Conservation (phyloP, 1,140 invertebrate genomes). For the Melipona quadrifasciata region DNA sequence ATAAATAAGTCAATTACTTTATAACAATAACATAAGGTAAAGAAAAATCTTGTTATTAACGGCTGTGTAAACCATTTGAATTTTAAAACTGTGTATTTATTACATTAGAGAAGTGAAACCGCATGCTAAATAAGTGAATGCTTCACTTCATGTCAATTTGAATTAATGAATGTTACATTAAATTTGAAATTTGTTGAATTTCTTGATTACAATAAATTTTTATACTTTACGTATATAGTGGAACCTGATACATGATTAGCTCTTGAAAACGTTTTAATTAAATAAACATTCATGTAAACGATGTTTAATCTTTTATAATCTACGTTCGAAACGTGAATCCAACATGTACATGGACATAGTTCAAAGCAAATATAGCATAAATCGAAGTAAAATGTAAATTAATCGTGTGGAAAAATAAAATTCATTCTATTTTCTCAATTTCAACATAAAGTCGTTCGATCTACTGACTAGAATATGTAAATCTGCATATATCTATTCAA, state of each 20-base stretch:
- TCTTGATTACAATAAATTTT: neutral
- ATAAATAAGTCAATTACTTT: neutral
- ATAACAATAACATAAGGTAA: neutral
- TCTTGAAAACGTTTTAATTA: neutral
- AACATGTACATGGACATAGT: too few relatives aligned
- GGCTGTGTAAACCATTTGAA: conserved; percentile 29
- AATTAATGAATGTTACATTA: too few relatives aligned
- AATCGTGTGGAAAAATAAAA: too few relatives aligned
- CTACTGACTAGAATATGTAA: too few relatives aligned
- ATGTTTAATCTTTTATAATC: too few relatives aligned
- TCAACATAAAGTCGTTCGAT: too few relatives aligned
- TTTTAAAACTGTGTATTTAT: neutral
- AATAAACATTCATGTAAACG: neutral
- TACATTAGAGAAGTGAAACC: neutral
- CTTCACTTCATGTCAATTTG: neutral
- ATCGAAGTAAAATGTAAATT: too few relatives aligned
- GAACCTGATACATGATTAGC: neutral
- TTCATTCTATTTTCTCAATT: too few relatives aligned
- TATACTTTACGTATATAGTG: neutral
- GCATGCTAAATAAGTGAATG: neutral
- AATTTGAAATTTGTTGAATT: neutral
- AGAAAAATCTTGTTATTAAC: neutral
- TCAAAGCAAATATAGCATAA: too few relatives aligned
- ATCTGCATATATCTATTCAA: too few relatives aligned
- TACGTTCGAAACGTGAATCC: too few relatives aligned